Evolutionary conservation across 2,888 invertebrate species (phyloP), one percentile per base, ranked within the genome.

Genomic region (Nemurella pictetii): DNA sequence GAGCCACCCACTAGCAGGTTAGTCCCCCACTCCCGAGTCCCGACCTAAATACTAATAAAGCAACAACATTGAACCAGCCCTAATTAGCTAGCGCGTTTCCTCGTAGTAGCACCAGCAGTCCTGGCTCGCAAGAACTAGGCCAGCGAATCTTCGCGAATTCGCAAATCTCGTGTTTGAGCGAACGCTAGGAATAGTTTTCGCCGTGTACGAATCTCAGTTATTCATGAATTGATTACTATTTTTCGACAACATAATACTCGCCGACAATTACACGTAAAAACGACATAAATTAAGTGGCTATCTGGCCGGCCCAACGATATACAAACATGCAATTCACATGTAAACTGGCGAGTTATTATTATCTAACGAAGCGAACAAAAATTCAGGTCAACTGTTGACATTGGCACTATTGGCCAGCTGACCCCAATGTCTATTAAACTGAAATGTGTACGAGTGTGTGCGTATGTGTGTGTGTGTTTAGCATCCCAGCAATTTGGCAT

Each of bases 321-420:
- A 55, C 55, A 7, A 55, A 12, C 55, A 55, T 55, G 55, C 55
- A 20, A 55, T 55, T 55, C 20, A 20, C 55, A 55, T 55, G 55
- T 55, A 55, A 55, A 55, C 55, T 20, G 20, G 15, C 9, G 20
- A 55, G 55, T 75, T 75, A 75, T 26, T 75, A 75, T 75, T 75
- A 81, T 81, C n/a, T 26, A 81, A 32, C 80, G 35, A 78, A 29
- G 29, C n/a, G 80, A 25, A 30, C 55, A 82, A 83, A 83, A 85
- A 86, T 85, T 80, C 84, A 85, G 85, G 86, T 86, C 85, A 86
- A 85, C 80, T 81, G 74, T 29, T 86, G 83, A 85, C 86, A 86
- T 86, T 86, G 86, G 85, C 86, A 85, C 86, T 86, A 84, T 84
- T 86, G 86, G 84, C 86, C 85, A 78, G 73, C 84, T 86, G 86